Evolutionary conservation across 2,113 vertebrate genomes (phyloP).

Genomic region (Rhynchomys soricoides): DNA sequence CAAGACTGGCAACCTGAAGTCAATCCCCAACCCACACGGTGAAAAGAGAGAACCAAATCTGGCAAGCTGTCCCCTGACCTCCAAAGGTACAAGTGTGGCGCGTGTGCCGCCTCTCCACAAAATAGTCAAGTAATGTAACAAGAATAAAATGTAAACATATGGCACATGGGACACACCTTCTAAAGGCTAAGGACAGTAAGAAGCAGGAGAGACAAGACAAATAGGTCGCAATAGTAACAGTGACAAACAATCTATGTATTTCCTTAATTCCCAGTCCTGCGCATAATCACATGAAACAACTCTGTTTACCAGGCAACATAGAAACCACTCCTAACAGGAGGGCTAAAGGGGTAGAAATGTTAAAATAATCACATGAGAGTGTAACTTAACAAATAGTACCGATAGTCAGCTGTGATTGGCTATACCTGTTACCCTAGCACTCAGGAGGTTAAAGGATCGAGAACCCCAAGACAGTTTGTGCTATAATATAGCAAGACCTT

Average conservation of each 20-base stretch:
- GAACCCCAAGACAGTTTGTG: not conserved
- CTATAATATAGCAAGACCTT: not conserved
- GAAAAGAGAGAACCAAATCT: not conserved
- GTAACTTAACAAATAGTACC: not conserved
- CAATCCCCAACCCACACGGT: not conserved
- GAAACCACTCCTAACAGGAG: not conserved
- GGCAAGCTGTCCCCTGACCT: not conserved
- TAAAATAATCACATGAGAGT: not conserved
- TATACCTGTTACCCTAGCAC: not conserved
- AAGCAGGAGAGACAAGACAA: not conserved
- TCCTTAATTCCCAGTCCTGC: not conserved
- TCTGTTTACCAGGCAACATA: not conserved
- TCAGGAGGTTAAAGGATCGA: not conserved
- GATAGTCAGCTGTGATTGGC: not conserved
- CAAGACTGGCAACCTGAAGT: not conserved
- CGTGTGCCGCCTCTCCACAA: not conserved
- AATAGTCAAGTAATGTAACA: not conserved
- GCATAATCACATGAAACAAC: not conserved
- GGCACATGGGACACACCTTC: not conserved
- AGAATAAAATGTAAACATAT: not conserved
- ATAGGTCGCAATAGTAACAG: not conserved
- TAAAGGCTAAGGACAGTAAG: not conserved
- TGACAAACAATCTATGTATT: not conserved
- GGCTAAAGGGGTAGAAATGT: not conserved
- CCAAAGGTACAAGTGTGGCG: not conserved